Base-by-base conservation (phyloP, 2,113 vertebrate species). In the Pleuronectes platessa region DNA sequence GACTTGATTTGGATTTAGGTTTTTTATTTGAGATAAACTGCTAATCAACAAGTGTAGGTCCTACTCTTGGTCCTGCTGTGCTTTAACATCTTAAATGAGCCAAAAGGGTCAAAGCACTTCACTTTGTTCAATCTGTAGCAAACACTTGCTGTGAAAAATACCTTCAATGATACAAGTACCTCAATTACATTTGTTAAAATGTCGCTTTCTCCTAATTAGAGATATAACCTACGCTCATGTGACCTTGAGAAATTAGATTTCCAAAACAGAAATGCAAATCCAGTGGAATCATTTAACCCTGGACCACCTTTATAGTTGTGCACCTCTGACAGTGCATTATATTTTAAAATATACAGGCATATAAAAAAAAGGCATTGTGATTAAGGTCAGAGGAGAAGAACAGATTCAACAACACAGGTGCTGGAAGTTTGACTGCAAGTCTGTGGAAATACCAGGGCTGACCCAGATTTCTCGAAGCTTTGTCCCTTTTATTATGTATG, bases 381-480 rank as follows among this genome's bases (percentile, higher is more conserved):
- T 18, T 24, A 0, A 49, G 24, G 20, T 14, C 20, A 35, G 45
- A 2, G 21, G 40, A 49, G 51, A n/a, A 53, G 26, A 66, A 75
- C 54, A 24, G 14, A 62, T 24, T 61, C 31, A 55, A 12, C 7
- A 37, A 24, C 18, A 42, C 12, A 63, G 76, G 12, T 51, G 42
- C 15, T 60, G 53, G 60, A 42, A 35, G 61, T 55, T 54, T 66
- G n/a, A 40, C 47, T 72, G 9, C 47, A 61, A 74, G 56, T 2
- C 20, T 0, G 27, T 15, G 15, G 31, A 49, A 26, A n/a, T 54
- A 11, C 37, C 1, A 31, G 10, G 10, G 18, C 21, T 68, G 27
- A 42, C 10, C 51, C n/a, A 21, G 3, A 54, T 54, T 2, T 2
- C n/a, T 54, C n/a, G 12, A 21, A 54, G 51, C 51, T n/a, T 21